Evolutionary conservation across 2,888 invertebrate species (phyloP).

Genomic region (Macaria liturata): DNA sequence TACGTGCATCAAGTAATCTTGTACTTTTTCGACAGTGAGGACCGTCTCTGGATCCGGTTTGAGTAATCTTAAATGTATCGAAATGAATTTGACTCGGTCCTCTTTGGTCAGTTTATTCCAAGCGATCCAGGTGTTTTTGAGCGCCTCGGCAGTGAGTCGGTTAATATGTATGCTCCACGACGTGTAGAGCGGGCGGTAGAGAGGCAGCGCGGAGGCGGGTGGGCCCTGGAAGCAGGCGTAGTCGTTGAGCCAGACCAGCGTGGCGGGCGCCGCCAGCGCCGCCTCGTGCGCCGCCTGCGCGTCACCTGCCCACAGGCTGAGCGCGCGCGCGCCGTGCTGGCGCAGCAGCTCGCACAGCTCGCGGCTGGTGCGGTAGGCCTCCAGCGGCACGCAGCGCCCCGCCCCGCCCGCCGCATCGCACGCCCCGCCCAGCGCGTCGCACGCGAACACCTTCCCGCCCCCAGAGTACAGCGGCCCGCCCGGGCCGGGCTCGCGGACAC

Average conservation of each 20-base stretch:
- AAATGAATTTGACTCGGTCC: constrained; percentile 7
- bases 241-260: constrained; percentile 20
- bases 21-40: constrained; percentile 1
- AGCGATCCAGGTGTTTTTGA: background rate
- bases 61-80: constrained; percentile 1
- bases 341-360: constrained; percentile 13
- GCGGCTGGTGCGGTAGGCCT: constrained; percentile 15
- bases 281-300: constrained; percentile 11
- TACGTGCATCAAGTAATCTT: constrained; percentile 1
- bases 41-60: background rate
- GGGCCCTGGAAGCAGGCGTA: constrained; percentile 22
- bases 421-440: constrained; percentile 9
- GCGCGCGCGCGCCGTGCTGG: background rate
- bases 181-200: constrained; percentile 15
- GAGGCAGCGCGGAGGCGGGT: constrained; percentile 12
- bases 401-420: constrained; percentile 3
- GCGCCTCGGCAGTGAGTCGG: background rate
- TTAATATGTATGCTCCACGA: constrained; percentile 7
- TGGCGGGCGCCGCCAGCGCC: constrained; percentile 11
- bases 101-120: constrained; percentile 12
- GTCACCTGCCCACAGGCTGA: constrained; percentile 17
- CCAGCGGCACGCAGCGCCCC: constrained; percentile 3
- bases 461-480: background rate
- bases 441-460: constrained; percentile 4
- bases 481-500: constrained; percentile 2